phyloP scores from a whole-genome alignment of 1,140 invertebrate genomes.

The Conopomorpha cramerella region DNA sequence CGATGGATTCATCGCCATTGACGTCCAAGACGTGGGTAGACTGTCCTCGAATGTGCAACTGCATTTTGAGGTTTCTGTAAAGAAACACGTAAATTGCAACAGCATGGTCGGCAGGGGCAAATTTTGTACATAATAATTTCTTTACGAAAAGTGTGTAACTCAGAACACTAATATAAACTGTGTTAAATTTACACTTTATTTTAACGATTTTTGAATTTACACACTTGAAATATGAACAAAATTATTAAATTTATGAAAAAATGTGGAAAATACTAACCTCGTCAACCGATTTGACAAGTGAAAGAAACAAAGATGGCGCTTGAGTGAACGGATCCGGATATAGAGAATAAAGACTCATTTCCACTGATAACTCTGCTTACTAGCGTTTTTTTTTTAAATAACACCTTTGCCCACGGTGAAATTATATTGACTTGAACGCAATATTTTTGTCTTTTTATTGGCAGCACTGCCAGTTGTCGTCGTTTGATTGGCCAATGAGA shows the following conservation, averaged over 20 bases:
- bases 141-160: too few relatives aligned
- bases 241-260: constrained; percentile 7
- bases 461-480: constrained; percentile 23
- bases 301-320: constrained; percentile 49
- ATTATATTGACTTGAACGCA: too few relatives aligned
- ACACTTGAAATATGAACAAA: constrained; percentile 7
- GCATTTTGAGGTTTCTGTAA: constrained; percentile 52
- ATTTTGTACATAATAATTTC: too few relatives aligned
- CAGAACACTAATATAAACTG: too few relatives aligned
- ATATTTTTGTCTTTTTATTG: constrained; percentile 14
- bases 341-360: too few relatives aligned
- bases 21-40: constrained; percentile 55
- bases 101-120: constrained; percentile 23
- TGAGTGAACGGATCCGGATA: constrained; percentile 20
- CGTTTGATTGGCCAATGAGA: constrained; percentile 44
- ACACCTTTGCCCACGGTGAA: too few relatives aligned
- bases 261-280: constrained; percentile 31
- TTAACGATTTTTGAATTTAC: neutral
- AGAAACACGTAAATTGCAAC: constrained; percentile 19
- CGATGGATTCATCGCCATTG: constrained; percentile 47
- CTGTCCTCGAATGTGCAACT: constrained; percentile 58
- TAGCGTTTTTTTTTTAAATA: too few relatives aligned
- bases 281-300: constrained; percentile 43
- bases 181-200: too few relatives aligned
- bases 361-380: too few relatives aligned